Base-by-base conservation (phyloP, 2,797 vertebrate species). In the Sebastes diaconus region DNA sequence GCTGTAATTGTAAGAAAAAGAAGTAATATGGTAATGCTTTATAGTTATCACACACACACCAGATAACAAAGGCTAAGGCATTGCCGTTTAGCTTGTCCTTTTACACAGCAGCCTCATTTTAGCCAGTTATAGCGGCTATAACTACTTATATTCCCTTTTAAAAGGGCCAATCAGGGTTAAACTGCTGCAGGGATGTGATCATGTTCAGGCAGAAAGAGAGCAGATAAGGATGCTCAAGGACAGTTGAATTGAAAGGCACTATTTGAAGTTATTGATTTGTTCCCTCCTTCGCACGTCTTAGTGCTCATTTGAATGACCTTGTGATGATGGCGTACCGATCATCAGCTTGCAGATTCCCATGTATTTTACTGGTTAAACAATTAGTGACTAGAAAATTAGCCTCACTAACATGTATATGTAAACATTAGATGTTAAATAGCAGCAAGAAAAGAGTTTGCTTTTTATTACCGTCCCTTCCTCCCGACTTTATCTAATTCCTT, bases 201-300 rank as follows among this genome's bases (percentile, higher is more conserved):
- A 69, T 83, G 81, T 74, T 81, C 57, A 65, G 64, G 30, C 77
- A 74, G 57, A 52, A 75, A 74, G 32, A 65, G 59, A 81, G 46
- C 52, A 57, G 79, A 85, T 85, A 77, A 84, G 75, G 60, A 73
- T 64, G 60, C 69, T 74, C 72, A 83, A 84, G 78, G 85, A 84
- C 76, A 79, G 54, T 10, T 77, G 59, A 69, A 87, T 78, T 42
- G n/a, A 83, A 84, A 82, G 52, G 68, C 58, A 57, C 61, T 50
- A 59, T 81, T 86, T 73, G 22, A 65, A 77, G 63, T 25, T 89
- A 89, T 85, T 74, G 87, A 86, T 87, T 75, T 75, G 18, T 55
- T 50, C 16, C 32, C 34, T 7, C 34, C 11, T 27, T 50, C 3
- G 22, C 22, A 25, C 18, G 27, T 72, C 12, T 74, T 57, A 24